Percentiles rank a stretch among this genome's conserved stretches.
Conservation (phyloP, 2,888 invertebrate species). For the Amiota minor region DNA sequence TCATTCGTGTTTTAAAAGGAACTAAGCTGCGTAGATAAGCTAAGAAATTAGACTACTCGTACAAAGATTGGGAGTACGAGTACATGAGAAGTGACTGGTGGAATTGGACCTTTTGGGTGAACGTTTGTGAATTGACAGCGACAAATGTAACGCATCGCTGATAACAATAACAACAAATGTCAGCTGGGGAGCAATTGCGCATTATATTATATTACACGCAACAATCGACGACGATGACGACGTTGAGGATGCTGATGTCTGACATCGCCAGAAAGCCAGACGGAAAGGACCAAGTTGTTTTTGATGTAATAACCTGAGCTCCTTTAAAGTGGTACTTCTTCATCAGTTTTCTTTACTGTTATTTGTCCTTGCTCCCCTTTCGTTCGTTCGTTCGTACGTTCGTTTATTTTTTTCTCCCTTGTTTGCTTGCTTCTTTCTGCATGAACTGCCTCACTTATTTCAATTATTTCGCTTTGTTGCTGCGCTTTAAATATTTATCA, state of each 20-base stretch:
- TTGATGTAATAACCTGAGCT: neutral
- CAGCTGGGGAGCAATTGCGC: conserved; percentile 50
- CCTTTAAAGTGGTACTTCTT: neutral
- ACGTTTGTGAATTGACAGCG: conserved; percentile 5
- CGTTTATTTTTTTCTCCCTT: conserved; percentile 12
- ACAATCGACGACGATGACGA: conserved; percentile 26
- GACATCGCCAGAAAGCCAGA: neutral
- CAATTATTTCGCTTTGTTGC: conserved; percentile 74
- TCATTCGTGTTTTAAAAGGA: conserved; percentile 68
- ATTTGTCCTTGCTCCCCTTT: conserved; percentile 24
- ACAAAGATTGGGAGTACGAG: conserved; percentile 49
- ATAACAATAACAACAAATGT: conserved; percentile 31
- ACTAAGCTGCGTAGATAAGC: conserved; percentile 68
- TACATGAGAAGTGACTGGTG: conserved; percentile 33
- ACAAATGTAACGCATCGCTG: neutral
- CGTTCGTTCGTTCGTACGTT: conserved; percentile 2
- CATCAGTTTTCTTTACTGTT: neutral
- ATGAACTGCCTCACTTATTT: conserved; percentile 72
- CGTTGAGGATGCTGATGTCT: neutral
- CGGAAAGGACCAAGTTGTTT: neutral
- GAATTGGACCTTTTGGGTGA: neutral
- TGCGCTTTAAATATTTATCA: conserved; percentile 74
- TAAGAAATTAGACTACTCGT: conserved; percentile 60
- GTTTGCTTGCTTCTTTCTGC: conserved; percentile 51
- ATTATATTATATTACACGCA: conserved; percentile 30